phyloP scores from a whole-genome alignment of 2,113 vertebrate genomes.

The Ornithorhynchus anatinus region DNA sequence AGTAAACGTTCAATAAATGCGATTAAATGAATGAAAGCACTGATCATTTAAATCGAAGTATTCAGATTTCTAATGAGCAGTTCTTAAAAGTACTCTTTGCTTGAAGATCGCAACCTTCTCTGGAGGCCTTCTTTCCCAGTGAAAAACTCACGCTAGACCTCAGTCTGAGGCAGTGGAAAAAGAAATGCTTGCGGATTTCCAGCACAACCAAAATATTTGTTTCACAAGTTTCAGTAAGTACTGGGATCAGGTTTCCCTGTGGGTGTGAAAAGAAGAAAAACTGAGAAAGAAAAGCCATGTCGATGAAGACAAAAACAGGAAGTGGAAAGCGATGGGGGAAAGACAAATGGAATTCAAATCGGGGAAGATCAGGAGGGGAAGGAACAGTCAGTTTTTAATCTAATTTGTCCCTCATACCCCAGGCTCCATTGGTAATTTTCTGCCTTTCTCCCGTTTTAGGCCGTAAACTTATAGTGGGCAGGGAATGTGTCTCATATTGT shows the following conservation, averaged over 20 bases:
- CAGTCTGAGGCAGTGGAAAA: constrained; percentile 19
- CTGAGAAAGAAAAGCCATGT: background rate
- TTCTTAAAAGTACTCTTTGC: too few species aligned
- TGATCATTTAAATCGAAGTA: too few species aligned
- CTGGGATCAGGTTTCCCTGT: constrained; percentile 12
- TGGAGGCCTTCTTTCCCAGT: too few species aligned
- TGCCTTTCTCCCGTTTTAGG: background rate
- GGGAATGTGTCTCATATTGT: too few species aligned
- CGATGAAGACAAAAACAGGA: background rate
- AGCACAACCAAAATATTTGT: constrained; percentile 41
- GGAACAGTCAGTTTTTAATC: background rate
- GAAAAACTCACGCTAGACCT: too few species aligned
- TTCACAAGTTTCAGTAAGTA: constrained; percentile 28
- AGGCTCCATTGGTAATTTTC: background rate
- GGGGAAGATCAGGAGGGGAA: background rate
- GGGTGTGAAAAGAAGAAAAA: constrained; percentile 25
- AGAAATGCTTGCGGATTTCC: constrained; percentile 27
- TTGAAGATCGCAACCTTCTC: too few species aligned
- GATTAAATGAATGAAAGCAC: too few species aligned
- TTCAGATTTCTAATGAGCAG: too few species aligned
- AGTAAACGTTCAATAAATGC: too few species aligned
- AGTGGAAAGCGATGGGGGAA: background rate
- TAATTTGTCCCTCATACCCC: background rate
- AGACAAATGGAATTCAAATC: background rate
- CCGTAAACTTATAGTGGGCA: too few species aligned